Conservation (phyloP, 2,113 vertebrate species). For the Ictalurus punctatus region DNA sequence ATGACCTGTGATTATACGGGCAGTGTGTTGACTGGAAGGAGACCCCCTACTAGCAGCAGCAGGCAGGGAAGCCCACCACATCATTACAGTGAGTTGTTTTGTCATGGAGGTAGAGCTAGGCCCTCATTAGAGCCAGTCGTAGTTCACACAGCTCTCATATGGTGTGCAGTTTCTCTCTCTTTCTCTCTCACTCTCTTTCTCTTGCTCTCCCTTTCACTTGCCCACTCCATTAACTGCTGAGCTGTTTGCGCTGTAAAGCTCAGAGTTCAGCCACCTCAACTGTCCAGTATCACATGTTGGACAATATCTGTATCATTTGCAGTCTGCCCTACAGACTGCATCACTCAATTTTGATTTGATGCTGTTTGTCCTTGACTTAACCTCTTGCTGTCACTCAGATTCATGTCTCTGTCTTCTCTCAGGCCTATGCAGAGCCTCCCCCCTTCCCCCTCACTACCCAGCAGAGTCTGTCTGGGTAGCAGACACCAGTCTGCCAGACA, state of each 20-base stretch:
- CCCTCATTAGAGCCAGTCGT: slow-evolving; percentile 57
- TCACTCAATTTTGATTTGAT: slow-evolving; percentile 34
- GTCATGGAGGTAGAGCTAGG: slow-evolving; percentile 58
- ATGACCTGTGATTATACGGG: slow-evolving; percentile 60
- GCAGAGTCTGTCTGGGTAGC: slow-evolving; percentile 38
- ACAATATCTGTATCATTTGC: slow-evolving; percentile 31
- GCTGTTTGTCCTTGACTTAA: slow-evolving; percentile 39
- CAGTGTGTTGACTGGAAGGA: slow-evolving; percentile 61
- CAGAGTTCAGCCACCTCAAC: slow-evolving; percentile 37
- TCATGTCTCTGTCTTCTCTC: slow-evolving; percentile 37
- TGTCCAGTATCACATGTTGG: not conserved
- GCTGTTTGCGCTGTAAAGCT: slow-evolving; percentile 42
- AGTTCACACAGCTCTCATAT: slow-evolving; percentile 39
- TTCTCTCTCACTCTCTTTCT: slow-evolving; percentile 19
- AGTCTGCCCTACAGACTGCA: slow-evolving; percentile 25
- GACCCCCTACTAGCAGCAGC: slow-evolving; percentile 55
- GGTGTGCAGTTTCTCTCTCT: slow-evolving; percentile 28
- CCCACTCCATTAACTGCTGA: slow-evolving; percentile 48
- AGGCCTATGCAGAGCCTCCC: slow-evolving; percentile 8
- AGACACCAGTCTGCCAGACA: slow-evolving; percentile 46
- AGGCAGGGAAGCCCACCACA: slow-evolving; percentile 60
- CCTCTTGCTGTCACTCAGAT: slow-evolving; percentile 25
- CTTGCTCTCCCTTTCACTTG: slow-evolving; percentile 7
- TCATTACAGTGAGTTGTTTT: slow-evolving; percentile 66
- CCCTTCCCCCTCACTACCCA: slow-evolving; percentile 1